A percentile compares a stretch with the other conserved stretches of the same genome.
These are phyloP conservation scores for Melinopterus prodromus DNA, from an alignment of 2,888 invertebrate species.

Conservation along the genomic window DNA sequence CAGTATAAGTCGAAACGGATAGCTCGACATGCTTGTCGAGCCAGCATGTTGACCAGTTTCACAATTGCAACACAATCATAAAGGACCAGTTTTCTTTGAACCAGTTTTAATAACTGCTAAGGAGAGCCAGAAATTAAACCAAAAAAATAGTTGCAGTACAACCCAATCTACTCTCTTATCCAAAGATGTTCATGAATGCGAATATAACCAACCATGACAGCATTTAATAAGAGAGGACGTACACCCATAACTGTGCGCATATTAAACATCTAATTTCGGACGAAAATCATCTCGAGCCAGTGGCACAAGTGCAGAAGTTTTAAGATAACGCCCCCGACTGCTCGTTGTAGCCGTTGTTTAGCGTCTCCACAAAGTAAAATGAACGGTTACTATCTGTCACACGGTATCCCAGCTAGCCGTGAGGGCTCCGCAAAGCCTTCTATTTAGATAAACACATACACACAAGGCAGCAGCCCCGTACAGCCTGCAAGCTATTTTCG, in stretches of 20 bases:
- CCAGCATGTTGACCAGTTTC: no score
- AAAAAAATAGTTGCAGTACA: background rate
- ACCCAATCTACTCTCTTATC: background rate
- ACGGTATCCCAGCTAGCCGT: background rate
- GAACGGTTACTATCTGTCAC: slow-evolving; percentile 4
- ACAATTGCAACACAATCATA: no score
- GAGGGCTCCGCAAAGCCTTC: background rate
- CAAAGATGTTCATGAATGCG: background rate
- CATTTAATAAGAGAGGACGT: background rate
- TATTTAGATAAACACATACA: background rate
- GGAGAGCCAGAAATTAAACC: background rate
- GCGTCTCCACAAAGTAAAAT: background rate
- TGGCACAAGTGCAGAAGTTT: background rate
- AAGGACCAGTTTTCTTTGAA: no score
- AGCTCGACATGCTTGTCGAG: no score
- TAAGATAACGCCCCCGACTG: background rate
- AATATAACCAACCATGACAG: background rate
- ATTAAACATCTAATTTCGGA: background rate
- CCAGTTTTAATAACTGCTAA: no score
- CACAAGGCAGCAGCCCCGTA: background rate
- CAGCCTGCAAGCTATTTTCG: background rate
- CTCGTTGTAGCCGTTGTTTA: background rate
- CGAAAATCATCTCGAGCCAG: background rate
- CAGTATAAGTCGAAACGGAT: no score
- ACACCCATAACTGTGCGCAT: background rate